Percentiles rank a stretch among this genome's conserved stretches.
phyloP scores from a whole-genome alignment of 2,888 invertebrate species.

The Stenotaenia linearis region DNA sequence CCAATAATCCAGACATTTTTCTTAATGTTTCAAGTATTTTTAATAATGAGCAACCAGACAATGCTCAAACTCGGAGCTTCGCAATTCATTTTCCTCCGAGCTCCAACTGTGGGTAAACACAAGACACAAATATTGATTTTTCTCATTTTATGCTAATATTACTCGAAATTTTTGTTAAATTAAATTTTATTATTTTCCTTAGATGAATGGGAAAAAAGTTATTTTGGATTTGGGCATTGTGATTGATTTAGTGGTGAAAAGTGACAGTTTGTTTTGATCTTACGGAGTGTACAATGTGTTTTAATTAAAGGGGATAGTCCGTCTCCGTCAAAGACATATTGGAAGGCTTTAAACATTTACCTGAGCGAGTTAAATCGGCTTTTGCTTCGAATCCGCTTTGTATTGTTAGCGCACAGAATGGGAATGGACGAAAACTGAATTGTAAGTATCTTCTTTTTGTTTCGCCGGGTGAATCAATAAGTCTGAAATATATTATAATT shows the following conservation, averaged over 20 bases:
- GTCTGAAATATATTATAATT: too few species aligned
- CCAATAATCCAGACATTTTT: too few species aligned
- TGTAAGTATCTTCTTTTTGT: neutral
- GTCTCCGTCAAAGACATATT: neutral
- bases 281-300: neutral
- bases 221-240: neutral
- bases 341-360: neutral
- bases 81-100: too few species aligned
- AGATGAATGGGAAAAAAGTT: neutral
- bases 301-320: neutral
- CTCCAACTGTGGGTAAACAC: too few species aligned
- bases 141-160: too few species aligned
- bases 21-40: too few species aligned
- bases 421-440: neutral
- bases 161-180: too few species aligned
- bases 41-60: too few species aligned
- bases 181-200: too few species aligned
- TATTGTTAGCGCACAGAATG: neutral
- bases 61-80: too few species aligned
- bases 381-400: neutral
- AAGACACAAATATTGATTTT: too few species aligned
- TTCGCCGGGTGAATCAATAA: too few species aligned
- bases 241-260: neutral
- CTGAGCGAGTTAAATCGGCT: neutral
- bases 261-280: neutral